A percentile compares a stretch with the other conserved stretches of the same genome.
phyloP scores from a whole-genome alignment of 2,888 invertebrate species.

The Cartodere bifasciata region DNA sequence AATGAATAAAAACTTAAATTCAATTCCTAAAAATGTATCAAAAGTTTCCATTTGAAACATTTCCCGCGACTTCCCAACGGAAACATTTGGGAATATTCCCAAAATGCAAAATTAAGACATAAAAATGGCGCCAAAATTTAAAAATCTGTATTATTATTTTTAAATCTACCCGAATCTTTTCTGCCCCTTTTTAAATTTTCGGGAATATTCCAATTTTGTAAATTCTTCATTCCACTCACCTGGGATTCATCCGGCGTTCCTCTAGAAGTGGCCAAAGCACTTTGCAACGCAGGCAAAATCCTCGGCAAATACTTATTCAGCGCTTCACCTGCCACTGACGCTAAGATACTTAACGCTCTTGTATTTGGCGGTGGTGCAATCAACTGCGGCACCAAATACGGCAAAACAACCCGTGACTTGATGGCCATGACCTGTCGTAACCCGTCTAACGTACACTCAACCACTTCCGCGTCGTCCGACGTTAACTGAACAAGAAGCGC shows the following conservation, averaged over 20 bases:
- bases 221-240: too few relatives aligned
- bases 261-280: slow-evolving; percentile 58
- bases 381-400: slow-evolving; percentile 90
- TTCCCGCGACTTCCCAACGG: too few relatives aligned
- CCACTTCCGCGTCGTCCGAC: slow-evolving; percentile 63
- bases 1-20: too few relatives aligned
- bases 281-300: slow-evolving; percentile 82
- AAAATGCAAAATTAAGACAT: too few relatives aligned
- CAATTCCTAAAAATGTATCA: too few relatives aligned
- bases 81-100: too few relatives aligned
- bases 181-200: too few relatives aligned
- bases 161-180: too few relatives aligned
- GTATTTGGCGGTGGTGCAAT: slow-evolving; percentile 84
- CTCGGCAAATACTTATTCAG: slow-evolving; percentile 80
- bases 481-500: slow-evolving; percentile 73
- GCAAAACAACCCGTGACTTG: slow-evolving; percentile 89
- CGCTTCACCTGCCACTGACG: slow-evolving; percentile 89
- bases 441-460: slow-evolving; percentile 89
- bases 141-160: too few relatives aligned
- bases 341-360: slow-evolving; percentile 84
- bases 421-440: slow-evolving; percentile 94
- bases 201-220: too few relatives aligned
- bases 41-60: too few relatives aligned
- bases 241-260: slow-evolving; percentile 47
- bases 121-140: too few relatives aligned